Percentiles rank a stretch among this genome's conserved stretches.
These are phyloP conservation scores for Diachasma alloeum DNA, from an alignment of 1,140 invertebrate genomes.

Conservation along the genomic window DNA sequence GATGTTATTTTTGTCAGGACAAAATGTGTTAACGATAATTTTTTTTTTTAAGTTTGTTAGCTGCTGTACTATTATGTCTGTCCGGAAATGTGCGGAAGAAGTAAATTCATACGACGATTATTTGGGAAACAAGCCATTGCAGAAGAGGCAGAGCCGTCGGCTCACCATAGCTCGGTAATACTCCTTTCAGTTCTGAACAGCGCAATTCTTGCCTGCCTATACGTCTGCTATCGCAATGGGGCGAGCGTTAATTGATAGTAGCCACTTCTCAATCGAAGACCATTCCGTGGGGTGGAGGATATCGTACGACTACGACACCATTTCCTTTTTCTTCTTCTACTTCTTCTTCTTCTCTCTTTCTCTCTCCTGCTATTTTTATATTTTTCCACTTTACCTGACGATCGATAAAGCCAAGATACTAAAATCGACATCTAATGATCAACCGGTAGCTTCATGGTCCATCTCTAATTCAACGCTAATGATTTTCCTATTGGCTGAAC, in stretches of 20 bases:
- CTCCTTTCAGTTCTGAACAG: background rate
- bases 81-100: too few relatives aligned
- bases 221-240: conserved; percentile 14
- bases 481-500: too few relatives aligned
- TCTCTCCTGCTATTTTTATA: too few relatives aligned
- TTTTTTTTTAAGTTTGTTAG: too few relatives aligned
- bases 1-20: too few relatives aligned
- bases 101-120: too few relatives aligned
- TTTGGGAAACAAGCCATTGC: too few relatives aligned
- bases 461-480: background rate
- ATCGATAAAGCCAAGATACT: background rate
- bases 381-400: background rate
- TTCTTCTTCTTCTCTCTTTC: too few relatives aligned
- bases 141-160: too few relatives aligned
- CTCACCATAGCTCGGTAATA: background rate
- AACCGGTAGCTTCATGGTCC: background rate
- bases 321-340: background rate
- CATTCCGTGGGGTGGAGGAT: background rate
- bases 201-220: background rate
- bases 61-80: too few relatives aligned
- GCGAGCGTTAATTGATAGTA: conserved; percentile 31
- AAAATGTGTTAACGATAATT: too few relatives aligned
- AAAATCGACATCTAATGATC: background rate
- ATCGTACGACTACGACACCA: background rate
- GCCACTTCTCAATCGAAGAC: conserved; percentile 26